Percentiles rank a stretch among this genome's conserved stretches.
phyloP scores from a whole-genome alignment of 2,113 vertebrate genomes.

The Falcunculus frontatus region DNA sequence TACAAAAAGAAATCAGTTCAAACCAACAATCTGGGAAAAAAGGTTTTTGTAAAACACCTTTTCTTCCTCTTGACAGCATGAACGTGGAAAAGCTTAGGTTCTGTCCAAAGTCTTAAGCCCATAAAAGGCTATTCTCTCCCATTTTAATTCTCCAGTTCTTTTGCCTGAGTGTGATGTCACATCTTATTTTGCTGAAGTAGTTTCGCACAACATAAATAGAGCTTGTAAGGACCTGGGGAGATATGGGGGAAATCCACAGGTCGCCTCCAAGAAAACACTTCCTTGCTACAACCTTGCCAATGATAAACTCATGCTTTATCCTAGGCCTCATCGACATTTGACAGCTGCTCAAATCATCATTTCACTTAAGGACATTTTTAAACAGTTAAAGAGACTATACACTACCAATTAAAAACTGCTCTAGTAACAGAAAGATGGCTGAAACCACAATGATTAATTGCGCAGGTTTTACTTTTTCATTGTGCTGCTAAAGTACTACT shows the following conservation, averaged over 20 bases:
- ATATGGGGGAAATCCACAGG: neutral
- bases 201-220: neutral
- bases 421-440: neutral
- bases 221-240: neutral
- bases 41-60: neutral
- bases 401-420: neutral
- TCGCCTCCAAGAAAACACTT: neutral
- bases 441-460: neutral
- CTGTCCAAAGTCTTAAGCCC: neutral
- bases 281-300: neutral
- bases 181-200: neutral
- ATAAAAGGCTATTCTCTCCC: neutral
- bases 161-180: neutral
- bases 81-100: neutral
- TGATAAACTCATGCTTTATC: neutral
- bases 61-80: neutral
- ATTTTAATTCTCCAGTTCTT: neutral
- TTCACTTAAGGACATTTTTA: neutral
- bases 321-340: neutral
- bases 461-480: neutral
- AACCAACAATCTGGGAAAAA: neutral
- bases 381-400: neutral
- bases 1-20: neutral
- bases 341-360: neutral
- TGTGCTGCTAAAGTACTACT: neutral